Evolutionary conservation across 2,888 invertebrate genomes (phyloP), one percentile per base, ranked within the genome.

Genomic region (Herminia tarsipennalis): DNA sequence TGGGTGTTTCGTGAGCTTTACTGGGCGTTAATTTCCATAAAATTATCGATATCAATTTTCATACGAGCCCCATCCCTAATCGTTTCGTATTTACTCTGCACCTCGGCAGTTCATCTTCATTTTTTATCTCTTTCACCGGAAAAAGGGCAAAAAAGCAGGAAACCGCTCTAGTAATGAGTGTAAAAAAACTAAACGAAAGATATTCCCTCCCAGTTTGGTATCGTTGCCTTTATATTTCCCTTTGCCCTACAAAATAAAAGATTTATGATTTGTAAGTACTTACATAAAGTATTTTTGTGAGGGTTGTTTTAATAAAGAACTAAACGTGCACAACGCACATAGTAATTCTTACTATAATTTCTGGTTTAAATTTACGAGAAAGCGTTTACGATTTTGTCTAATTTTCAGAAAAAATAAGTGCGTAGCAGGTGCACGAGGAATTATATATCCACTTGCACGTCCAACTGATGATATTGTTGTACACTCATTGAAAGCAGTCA

Each of bases 81-180:
- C 73, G 76, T 78, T 82, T 76, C 86, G 86, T 89, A 91, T 90
- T 90, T 90, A 88, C 90, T 82, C 88, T 85, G 90, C 84, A 86
- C 86, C 90, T 86, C 87, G 84, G 82, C 87, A 85, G 89, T 90
- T 89, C 88, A 89, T 91, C 90, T 90, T 88, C 86, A 88, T 89
- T 88, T 90, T 90, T 89, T 89, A 85, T 85, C 83, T 86, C 82
- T 86, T 88, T 86, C 82, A 83, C 81, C 82, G 86, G 83, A 85
- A 87, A 87, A 88, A 79, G 83, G 82, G 81, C 83, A 86, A 89
- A 86, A 90, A 88, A 86, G 66, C 76, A 76, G 77, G 74, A 84
- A 83, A 86, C 83, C 84, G 83, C 81, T 85, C 83, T 81, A 84
- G 89, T 90, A 91, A 91, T 91, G 88, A 91, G 84, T 83, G 79